phyloP scores from a whole-genome alignment of 2,113 vertebrate genomes.

The Phalacrocorax aristotelis region DNA sequence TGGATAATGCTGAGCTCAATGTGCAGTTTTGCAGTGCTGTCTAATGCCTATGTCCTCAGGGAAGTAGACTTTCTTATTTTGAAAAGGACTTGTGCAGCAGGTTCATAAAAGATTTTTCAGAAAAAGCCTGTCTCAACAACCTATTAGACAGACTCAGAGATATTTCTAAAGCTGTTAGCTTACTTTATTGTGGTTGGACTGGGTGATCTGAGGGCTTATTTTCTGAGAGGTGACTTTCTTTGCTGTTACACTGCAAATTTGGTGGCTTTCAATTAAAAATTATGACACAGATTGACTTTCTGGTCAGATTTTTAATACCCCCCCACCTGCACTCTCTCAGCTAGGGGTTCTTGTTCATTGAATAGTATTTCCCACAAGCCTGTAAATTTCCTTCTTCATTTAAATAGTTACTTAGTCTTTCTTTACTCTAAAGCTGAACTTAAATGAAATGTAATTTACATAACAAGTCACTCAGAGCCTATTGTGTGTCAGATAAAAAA shows the following conservation, averaged over 20 bases:
- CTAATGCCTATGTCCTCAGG: constrained; percentile 22
- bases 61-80: constrained; percentile 9
- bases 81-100: constrained; percentile 38
- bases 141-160: neutral
- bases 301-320: neutral
- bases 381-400: neutral
- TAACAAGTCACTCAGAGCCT: constrained; percentile 34
- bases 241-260: neutral
- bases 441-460: neutral
- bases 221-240: neutral
- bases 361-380: constrained; percentile 8
- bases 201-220: neutral
- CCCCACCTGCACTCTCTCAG: neutral
- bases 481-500: constrained; percentile 31
- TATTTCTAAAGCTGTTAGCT: constrained; percentile 19
- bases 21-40: constrained; percentile 28
- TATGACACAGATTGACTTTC: neutral
- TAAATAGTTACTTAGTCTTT: constrained; percentile 7
- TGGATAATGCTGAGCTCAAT: constrained; percentile 25
- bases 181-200: neutral
- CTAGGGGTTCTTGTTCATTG: neutral
- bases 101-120: constrained; percentile 27
- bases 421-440: constrained; percentile 33
- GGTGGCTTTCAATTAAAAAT: neutral
- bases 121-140: constrained; percentile 12